These are phyloP conservation scores for Chloropsis hardwickii DNA, from an alignment of 2,113 vertebrate genomes.

Conservation along the genomic window DNA sequence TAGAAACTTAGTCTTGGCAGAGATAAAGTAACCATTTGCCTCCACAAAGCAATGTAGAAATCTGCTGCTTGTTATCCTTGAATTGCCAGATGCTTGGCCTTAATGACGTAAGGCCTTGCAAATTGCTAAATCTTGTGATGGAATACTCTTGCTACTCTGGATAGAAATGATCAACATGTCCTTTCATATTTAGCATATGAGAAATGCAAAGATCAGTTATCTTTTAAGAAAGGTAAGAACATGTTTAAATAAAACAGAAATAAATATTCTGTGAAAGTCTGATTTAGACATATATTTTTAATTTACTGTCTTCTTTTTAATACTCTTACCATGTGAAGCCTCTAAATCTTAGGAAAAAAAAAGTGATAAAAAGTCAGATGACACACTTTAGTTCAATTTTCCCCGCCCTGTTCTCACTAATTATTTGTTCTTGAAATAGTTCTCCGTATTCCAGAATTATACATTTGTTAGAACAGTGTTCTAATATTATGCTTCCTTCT, in stretches of 20 bases:
- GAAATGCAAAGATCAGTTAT: neutral
- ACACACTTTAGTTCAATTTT: neutral
- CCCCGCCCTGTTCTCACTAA: neutral
- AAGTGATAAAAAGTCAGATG: neutral
- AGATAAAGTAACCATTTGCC: constrained; percentile 72
- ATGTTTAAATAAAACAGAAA: constrained; percentile 13
- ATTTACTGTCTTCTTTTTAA: neutral
- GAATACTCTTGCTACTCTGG: constrained; percentile 49
- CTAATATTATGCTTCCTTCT: neutral
- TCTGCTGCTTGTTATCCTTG: constrained; percentile 71
- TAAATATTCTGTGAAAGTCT: neutral
- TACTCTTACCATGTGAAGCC: neutral
- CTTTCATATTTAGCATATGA: constrained; percentile 5
- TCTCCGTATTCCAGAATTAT: neutral
- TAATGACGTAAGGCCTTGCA: constrained; percentile 65
- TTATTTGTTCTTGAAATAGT: neutral
- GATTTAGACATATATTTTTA: neutral
- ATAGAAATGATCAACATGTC: constrained; percentile 32
- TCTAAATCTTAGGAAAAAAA: neutral
- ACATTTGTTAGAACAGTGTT: neutral
- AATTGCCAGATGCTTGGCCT: constrained; percentile 66
- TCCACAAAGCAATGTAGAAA: constrained; percentile 66
- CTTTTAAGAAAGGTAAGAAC: neutral
- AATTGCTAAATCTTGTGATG: constrained; percentile 64
- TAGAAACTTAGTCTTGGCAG: constrained; percentile 67